Conservation (phyloP, 2,113 vertebrate species). For the Lonchura striata region DNA sequence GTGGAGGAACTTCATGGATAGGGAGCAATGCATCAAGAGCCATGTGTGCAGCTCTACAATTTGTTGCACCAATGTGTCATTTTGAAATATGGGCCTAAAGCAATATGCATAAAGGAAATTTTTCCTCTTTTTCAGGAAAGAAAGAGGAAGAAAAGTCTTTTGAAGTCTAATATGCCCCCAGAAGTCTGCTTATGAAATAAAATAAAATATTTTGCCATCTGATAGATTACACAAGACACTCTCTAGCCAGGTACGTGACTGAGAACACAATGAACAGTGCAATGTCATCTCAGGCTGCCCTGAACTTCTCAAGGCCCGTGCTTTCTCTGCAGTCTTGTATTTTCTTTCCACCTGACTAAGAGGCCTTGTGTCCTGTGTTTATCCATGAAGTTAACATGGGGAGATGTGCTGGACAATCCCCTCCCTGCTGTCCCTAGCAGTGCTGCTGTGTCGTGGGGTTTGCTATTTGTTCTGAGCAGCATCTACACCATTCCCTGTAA, state of each 20-base stretch:
- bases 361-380: background rate
- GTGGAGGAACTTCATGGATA: background rate
- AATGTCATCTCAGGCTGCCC: background rate
- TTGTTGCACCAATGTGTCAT: background rate
- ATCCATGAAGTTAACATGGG: background rate
- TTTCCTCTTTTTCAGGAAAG: background rate
- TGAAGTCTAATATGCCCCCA: background rate
- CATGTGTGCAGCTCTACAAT: background rate
- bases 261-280: background rate
- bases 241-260: fast-evolving
- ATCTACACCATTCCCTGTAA: background rate
- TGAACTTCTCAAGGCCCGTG: background rate
- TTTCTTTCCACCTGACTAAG: background rate
- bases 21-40: background rate
- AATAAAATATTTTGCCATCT: background rate
- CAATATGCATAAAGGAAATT: background rate
- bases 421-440: background rate
- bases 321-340: background rate
- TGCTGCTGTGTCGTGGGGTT: background rate
- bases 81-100: constrained; percentile 24
- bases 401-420: background rate
- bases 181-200: constrained; percentile 4
- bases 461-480: background rate
- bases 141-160: background rate
- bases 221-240: background rate